Base-by-base conservation (phyloP, 1,140 invertebrate species). In the Phthorimaea operculella region DNA sequence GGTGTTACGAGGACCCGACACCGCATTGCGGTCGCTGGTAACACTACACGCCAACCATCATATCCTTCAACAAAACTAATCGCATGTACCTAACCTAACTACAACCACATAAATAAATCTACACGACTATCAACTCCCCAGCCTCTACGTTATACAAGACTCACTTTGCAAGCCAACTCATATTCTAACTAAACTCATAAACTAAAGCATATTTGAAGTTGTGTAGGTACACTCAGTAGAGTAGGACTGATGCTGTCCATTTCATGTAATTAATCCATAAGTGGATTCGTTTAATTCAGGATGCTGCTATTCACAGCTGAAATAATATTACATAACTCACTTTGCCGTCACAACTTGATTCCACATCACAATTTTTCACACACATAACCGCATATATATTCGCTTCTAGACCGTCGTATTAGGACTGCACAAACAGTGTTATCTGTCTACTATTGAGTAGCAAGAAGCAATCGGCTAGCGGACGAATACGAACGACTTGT, bases 321-420 rank as follows among this genome's bases (percentile, higher is more conserved):
- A 28, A 28, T 28, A 2, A 28, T 28, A 28, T 28, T 28, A 28
- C 8, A 39, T 39, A n/a, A 75, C 79, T 82, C 68, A 82, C 77
- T 76, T 80, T 15, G 68, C 69, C 45, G 68, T 67, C 49, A 72
- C 68, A 42, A 80, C 74, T 74, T 80, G 77, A 66, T 66, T 80
- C 77, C 77, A 83, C 77, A 83, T 83, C 63, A 39, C 10, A 39
- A 39, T 39, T 45, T 68, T 65, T 51, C 56, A 58, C 42, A 62
- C 62, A 64, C 64, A 70, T 62, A 60, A 66, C 70, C 65, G 60
- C 34, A 54, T 53, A 58, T n/a, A 28, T 28, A 52, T 56, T 68
- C 55, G 55, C 57, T 28, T 28, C 2, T 50, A 17, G 52, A 61
- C 52, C 51, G 60, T 69, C 54, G 66, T 65, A 70, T 70, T 61